Conservation (phyloP, 2,113 vertebrate genomes). For the Promerops cafer region DNA sequence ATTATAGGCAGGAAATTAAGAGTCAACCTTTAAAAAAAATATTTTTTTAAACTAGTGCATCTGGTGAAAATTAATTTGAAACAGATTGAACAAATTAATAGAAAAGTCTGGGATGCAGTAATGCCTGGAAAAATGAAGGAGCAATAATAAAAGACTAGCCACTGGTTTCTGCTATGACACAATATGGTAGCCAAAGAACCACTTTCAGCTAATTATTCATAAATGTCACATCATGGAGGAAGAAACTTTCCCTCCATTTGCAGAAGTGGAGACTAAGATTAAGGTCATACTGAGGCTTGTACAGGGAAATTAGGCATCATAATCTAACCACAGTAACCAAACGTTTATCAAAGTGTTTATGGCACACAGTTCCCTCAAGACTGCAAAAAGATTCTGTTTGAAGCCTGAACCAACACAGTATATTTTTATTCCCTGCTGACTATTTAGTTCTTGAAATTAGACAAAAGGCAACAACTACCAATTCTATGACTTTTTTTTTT, state of each 20-base stretch:
- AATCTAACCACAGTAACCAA: background rate
- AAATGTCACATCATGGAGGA: background rate
- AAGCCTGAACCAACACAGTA: background rate
- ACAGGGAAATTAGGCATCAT: background rate
- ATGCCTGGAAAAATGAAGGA: background rate
- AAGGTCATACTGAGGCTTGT: background rate
- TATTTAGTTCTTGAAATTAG: background rate
- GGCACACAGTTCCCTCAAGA: background rate
- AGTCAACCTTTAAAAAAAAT: background rate
- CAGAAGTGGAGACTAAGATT: background rate
- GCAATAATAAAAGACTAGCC: background rate
- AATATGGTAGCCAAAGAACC: background rate
- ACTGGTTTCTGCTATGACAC: background rate
- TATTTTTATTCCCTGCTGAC: background rate
- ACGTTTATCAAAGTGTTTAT: background rate
- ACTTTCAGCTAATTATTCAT: background rate
- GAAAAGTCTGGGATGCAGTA: background rate
- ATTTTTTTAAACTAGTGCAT: background rate
- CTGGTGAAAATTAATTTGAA: constrained; percentile 33
- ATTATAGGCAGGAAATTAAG: constrained; percentile 28
- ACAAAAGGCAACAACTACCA: background rate
- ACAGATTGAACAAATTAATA: background rate
- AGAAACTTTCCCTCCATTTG: background rate
- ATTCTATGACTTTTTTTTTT: background rate
- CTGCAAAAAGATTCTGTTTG: background rate